phyloP scores from a whole-genome alignment of 1,140 invertebrate species.

The Rhagoletis pomonella region DNA sequence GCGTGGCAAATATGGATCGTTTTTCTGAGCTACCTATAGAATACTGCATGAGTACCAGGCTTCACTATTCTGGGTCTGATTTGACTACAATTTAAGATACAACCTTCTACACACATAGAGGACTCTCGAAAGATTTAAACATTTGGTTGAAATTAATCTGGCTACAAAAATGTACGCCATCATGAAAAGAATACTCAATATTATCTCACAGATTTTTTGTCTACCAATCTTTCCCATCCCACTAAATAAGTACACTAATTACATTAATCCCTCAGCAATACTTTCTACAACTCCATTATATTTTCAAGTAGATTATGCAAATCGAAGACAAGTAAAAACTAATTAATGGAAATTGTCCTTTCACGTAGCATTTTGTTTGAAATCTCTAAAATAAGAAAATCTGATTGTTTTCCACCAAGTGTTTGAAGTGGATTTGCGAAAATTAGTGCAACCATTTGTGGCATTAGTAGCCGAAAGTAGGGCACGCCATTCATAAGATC shows the following conservation, averaged over 20 bases:
- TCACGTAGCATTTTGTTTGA: not conserved
- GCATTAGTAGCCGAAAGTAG: not conserved
- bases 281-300: no score
- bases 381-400: slow-evolving; percentile 32
- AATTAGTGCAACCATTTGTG: slow-evolving; percentile 42
- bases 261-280: not conserved
- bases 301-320: slow-evolving; percentile 8
- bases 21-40: no score
- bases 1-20: no score
- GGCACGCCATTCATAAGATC: not conserved
- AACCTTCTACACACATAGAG: no score
- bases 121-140: no score
- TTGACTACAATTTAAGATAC: no score
- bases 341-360: slow-evolving; percentile 23
- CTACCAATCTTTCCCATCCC: not conserved
- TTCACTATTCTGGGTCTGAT: no score
- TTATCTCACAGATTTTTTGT: slow-evolving; percentile 16
- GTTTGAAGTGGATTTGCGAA: slow-evolving; percentile 20
- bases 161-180: not conserved
- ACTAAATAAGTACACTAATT: slow-evolving; percentile 3
- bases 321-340: slow-evolving; percentile 19
- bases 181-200: not conserved
- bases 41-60: no score
- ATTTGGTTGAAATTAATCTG: no score
- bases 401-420: not conserved